Evolutionary conservation across 2,797 vertebrate species (phyloP).

Genomic region (Sphaeramia orbicularis): DNA sequence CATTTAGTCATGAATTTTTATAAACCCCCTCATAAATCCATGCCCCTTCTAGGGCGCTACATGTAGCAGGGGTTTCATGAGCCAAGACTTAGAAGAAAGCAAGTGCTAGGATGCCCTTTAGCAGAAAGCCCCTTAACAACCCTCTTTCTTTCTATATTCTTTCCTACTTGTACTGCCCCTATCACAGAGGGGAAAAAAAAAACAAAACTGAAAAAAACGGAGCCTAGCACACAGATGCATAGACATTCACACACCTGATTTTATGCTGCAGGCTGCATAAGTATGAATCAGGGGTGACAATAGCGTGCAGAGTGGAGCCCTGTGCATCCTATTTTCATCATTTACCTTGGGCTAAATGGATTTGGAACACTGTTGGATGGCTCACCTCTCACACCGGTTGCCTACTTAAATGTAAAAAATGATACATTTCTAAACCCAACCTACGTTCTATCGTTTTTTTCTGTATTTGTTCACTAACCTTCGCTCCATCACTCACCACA

Average conservation of each 20-base stretch:
- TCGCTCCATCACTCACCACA: slow-evolving; percentile 10
- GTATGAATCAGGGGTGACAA: slow-evolving; percentile 81
- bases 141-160: slow-evolving; percentile 22
- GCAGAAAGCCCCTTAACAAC: slow-evolving; percentile 49
- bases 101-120: slow-evolving; percentile 35
- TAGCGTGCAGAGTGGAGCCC: slow-evolving; percentile 72
- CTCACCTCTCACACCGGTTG: slow-evolving; percentile 74
- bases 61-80: slow-evolving; percentile 25
- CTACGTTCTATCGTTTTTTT: slow-evolving; percentile 29
- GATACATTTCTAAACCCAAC: slow-evolving; percentile 56
- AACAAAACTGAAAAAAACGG: slow-evolving; percentile 39
- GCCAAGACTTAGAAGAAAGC: slow-evolving; percentile 42
- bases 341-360: slow-evolving; percentile 80
- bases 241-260: slow-evolving; percentile 51
- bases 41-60: no score
- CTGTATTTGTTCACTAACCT: slow-evolving; percentile 14
- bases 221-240: slow-evolving; percentile 18
- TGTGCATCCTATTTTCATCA: slow-evolving; percentile 78
- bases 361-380: slow-evolving; percentile 73
- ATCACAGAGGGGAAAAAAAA: background rate
- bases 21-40: slow-evolving; percentile 24
- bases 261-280: slow-evolving; percentile 72
- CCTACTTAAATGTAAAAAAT: slow-evolving; percentile 77
- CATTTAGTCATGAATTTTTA: slow-evolving; percentile 7
- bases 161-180: slow-evolving; percentile 32